These are phyloP conservation scores for Parapristionchus giblindavisi DNA, from an alignment of 2,888 invertebrate genomes.

Conservation along the genomic window DNA sequence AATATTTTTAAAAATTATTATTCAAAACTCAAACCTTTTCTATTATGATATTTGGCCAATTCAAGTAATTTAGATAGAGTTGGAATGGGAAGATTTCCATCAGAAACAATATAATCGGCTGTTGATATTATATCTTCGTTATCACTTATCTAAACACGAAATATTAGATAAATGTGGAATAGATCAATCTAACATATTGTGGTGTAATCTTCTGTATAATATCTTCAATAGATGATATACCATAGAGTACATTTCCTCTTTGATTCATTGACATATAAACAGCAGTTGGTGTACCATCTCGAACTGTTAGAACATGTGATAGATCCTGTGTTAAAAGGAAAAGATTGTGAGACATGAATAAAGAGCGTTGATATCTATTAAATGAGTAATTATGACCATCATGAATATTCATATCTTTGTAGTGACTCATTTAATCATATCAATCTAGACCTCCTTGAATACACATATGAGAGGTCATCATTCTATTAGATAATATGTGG, in stretches of 20 bases:
- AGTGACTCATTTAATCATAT: too few relatives aligned
- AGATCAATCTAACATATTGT: slow-evolving; percentile 43
- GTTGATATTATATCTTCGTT: slow-evolving; percentile 76
- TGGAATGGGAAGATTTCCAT: slow-evolving; percentile 82
- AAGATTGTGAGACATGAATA: too few relatives aligned
- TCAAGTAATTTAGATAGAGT: slow-evolving; percentile 74
- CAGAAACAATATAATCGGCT: slow-evolving; percentile 83
- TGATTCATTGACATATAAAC: slow-evolving; percentile 57
- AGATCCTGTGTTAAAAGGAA: slow-evolving; percentile 5
- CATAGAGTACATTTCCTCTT: slow-evolving; percentile 56
- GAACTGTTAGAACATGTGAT: slow-evolving; percentile 1
- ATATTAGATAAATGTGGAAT: background rate
- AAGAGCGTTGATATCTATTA: too few relatives aligned
- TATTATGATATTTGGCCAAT: slow-evolving; percentile 48
- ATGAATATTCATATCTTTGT: too few relatives aligned
- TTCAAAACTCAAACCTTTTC: slow-evolving; percentile 24
- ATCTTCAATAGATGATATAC: slow-evolving; percentile 53
- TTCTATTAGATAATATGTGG: too few relatives aligned
- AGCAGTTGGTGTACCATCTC: slow-evolving; percentile 47
- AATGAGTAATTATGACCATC: too few relatives aligned
- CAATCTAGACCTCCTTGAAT: too few relatives aligned
- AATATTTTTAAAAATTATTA: background rate
- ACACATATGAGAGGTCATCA: too few relatives aligned
- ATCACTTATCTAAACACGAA: slow-evolving; percentile 74
- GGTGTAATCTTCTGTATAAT: slow-evolving; percentile 51